Evolutionary conservation across 1,140 invertebrate species (phyloP), one percentile per base, ranked within the genome.

Genomic region (Kradibia gibbosae): DNA sequence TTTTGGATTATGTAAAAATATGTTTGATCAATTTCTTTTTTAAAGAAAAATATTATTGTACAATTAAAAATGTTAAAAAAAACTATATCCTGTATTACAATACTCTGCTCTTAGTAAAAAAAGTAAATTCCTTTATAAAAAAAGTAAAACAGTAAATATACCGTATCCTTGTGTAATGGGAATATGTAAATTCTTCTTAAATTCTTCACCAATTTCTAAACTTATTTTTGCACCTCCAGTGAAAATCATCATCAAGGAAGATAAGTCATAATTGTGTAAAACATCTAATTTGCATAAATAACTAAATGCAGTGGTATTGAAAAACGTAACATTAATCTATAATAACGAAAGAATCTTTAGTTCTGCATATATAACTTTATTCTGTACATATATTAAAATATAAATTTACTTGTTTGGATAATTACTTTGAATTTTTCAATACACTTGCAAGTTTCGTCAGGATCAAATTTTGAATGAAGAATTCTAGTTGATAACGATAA

Each of bases 341-440:
- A 25, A 77, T 7, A 25, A 4, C 34, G 34, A n/a, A 71, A 42
- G 2, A n/a, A n/a, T n/a, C n/a, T n/a, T n/a, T n/a, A n/a, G n/a
- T n/a, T n/a, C n/a, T n/a, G n/a, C n/a, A n/a, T n/a, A n/a, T n/a
- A n/a, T n/a, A n/a, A 31, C 39, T 71, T 25, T 48, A 62, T n/a
- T 62, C 31, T 28, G 31, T 11, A 28, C 31, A n/a, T 62, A 31
- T 62, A 8, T 17, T 62, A n/a, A 31, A 28, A 62, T n/a, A 28
- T 31, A 31, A 62, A 62, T 62, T 28, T 5, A 28, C 4, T 8
- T 28, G 25, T 31, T 28, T 62, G 28, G 1, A 39, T 13, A 45
- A n/a, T 73, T 10, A 88, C 86, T 73, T 86, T 83, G 55, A 77
- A 86, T 78, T 86, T 86, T 76, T 87, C 83, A 20, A 88, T 85